Evolutionary conservation across 2,797 vertebrate species (phyloP).

Genomic region (Crocidura indochinensis): DNA sequence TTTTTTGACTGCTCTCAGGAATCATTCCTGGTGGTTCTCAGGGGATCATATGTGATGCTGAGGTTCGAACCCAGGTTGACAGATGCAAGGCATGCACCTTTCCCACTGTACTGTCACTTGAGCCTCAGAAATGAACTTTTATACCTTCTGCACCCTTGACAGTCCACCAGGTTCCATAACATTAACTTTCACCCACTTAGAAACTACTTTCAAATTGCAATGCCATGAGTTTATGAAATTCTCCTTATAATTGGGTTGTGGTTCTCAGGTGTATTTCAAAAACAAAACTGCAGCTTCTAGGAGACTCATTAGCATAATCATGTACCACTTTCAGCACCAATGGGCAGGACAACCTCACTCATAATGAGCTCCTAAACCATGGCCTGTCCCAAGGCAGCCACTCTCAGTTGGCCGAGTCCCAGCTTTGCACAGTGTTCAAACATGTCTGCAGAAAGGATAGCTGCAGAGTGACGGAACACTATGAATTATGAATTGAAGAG

Average conservation of each 20-base stretch:
- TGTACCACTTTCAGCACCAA: slow-evolving; percentile 57
- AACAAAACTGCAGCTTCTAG: slow-evolving; percentile 56
- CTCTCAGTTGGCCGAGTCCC: slow-evolving; percentile 39
- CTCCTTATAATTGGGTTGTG: slow-evolving; percentile 29
- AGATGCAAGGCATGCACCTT: no score
- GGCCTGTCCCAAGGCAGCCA: slow-evolving; percentile 58
- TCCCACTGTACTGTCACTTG: no score
- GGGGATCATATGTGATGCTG: no score
- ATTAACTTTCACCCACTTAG: slow-evolving; percentile 6
- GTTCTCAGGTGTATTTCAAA: slow-evolving; percentile 28
- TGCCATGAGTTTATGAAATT: slow-evolving; percentile 46
- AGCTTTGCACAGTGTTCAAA: slow-evolving; percentile 49
- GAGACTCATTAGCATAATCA: slow-evolving; percentile 51
- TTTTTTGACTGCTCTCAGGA: no score
- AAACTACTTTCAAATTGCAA: not conserved
- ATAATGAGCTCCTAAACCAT: slow-evolving; percentile 66
- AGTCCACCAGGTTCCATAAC: slow-evolving; percentile 34
- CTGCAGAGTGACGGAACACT: not conserved
- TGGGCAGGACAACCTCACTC: slow-evolving; percentile 42
- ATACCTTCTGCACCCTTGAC: not conserved
- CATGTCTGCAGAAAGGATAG: not conserved
- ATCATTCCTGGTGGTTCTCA: no score
- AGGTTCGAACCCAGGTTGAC: no score
- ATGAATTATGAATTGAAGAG: slow-evolving; percentile 13
- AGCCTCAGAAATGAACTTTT: not conserved